These are phyloP conservation scores for Tubulanus polymorphus DNA, from an alignment of 2,888 invertebrate species.

Conservation along the genomic window DNA sequence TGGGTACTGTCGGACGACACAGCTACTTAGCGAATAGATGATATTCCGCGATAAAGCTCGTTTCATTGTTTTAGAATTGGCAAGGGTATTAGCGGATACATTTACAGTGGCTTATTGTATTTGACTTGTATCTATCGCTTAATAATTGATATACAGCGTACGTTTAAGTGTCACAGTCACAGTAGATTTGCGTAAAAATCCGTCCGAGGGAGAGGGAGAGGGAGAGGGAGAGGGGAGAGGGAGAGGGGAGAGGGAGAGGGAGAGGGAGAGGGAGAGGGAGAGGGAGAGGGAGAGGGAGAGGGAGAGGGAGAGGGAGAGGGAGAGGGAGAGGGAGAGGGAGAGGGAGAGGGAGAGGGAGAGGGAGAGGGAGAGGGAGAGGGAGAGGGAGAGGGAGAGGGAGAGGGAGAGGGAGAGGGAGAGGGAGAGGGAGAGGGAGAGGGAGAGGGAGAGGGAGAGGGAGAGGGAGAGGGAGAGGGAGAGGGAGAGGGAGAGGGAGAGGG, in stretches of 20 bases:
- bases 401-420: constrained; percentile 6
- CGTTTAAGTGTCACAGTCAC: no score
- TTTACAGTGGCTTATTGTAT: no score
- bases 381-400: not conserved
- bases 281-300: constrained; percentile 3
- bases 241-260: not conserved
- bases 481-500: no score
- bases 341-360: not conserved
- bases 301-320: constrained; percentile 2
- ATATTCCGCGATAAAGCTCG: no score
- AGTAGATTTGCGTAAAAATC: not conserved
- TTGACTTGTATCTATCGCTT: no score
- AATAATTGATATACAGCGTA: no score
- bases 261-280: constrained; percentile 5
- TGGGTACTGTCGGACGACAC: no score
- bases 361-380: not conserved
- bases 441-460: constrained; percentile 12
- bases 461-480: no score
- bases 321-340: not conserved
- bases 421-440: constrained; percentile 11
- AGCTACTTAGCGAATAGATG: no score
- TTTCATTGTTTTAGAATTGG: no score
- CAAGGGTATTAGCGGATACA: no score
- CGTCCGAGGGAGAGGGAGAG: not conserved
- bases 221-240: constrained; percentile 1